phyloP scores from a whole-genome alignment of 2,113 vertebrate genomes.

The Pomatostomus ruficeps region DNA sequence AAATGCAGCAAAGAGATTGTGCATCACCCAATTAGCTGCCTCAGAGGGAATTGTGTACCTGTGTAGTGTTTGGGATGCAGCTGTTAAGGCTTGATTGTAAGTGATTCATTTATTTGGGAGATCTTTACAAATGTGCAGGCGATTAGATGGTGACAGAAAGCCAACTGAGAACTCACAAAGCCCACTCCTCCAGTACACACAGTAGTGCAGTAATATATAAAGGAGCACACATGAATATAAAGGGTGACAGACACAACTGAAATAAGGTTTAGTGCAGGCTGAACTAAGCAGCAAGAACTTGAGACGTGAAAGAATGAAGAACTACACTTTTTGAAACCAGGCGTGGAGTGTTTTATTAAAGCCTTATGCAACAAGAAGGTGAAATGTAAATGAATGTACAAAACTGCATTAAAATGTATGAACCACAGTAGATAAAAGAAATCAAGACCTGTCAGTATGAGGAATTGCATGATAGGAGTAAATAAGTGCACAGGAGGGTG shows the following conservation, averaged over 20 bases:
- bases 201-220: neutral
- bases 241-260: neutral
- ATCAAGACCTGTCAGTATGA: neutral
- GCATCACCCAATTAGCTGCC: neutral
- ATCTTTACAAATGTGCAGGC: neutral
- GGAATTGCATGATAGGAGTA: neutral
- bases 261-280: neutral
- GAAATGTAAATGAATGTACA: neutral
- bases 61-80: neutral
- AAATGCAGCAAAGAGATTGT: neutral
- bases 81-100: neutral
- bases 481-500: neutral
- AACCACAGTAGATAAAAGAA: neutral
- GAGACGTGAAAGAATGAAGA: neutral
- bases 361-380: neutral
- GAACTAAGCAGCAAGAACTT: neutral
- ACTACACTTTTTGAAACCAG: neutral
- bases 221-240: neutral
- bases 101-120: neutral
- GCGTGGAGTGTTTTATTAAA: neutral
- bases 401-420: neutral
- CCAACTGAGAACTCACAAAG: neutral
- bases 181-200: neutral
- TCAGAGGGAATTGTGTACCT: neutral
- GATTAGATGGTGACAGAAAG: neutral